Conservation (phyloP, 2,888 invertebrate species). For the Ptycholaimellus sp. region DNA sequence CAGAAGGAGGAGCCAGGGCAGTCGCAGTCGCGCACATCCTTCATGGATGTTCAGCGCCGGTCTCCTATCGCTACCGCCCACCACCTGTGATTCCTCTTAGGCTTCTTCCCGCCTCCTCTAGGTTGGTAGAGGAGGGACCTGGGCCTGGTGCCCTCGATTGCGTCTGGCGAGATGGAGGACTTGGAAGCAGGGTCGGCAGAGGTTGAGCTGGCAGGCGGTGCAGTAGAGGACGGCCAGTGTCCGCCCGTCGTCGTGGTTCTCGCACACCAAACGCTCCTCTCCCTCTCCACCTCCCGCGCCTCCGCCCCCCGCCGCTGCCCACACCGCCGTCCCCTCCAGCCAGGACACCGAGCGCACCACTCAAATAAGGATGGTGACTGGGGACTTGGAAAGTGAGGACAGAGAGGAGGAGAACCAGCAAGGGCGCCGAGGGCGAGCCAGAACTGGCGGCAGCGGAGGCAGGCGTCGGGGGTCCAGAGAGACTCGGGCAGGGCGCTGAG, state of each 20-base stretch:
- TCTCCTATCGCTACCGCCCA: neutral
- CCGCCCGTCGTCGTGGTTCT: conserved; percentile 64
- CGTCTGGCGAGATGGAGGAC: conserved; percentile 71
- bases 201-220: conserved; percentile 40
- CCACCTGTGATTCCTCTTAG: conserved; percentile 7
- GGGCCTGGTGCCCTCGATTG: conserved; percentile 57
- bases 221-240: conserved; percentile 48
- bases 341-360: too few species aligned
- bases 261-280: conserved; percentile 39
- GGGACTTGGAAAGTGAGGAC: too few species aligned
- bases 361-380: too few species aligned
- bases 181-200: conserved; percentile 80
- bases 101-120: conserved; percentile 1
- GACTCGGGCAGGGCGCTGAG: conserved; percentile 2
- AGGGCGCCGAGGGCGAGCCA: conserved; percentile 80
- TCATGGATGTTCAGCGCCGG: conserved; percentile 77
- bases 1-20: conserved; percentile 62
- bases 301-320: conserved; percentile 25
- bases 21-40: conserved; percentile 68
- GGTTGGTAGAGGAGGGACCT: conserved; percentile 26
- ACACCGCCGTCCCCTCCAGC: conserved; percentile 6
- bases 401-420: too few species aligned
- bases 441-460: conserved; percentile 12
- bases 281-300: conserved; percentile 22
- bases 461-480: conserved; percentile 2